phyloP scores from a whole-genome alignment of 2,797 vertebrate species.

The Echeneis naucrates region DNA sequence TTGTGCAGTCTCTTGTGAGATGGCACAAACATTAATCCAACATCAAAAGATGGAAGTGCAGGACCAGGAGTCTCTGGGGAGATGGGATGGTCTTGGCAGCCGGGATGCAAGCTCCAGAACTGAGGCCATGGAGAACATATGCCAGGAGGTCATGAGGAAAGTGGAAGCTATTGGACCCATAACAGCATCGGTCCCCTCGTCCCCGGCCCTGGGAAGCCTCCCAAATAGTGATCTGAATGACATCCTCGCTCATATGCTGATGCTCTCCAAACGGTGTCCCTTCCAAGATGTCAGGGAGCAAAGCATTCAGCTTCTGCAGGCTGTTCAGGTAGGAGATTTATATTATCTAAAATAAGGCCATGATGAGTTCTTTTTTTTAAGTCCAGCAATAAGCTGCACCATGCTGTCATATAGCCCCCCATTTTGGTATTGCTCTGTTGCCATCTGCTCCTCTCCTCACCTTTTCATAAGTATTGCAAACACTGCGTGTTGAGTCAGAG shows the following conservation, averaged over 20 bases:
- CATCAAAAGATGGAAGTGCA: slow-evolving; percentile 86
- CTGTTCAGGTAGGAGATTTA: slow-evolving; percentile 88
- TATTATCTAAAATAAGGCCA: background rate
- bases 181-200: slow-evolving; percentile 24
- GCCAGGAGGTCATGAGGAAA: slow-evolving; percentile 86
- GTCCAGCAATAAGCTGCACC: background rate
- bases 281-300: slow-evolving; percentile 90
- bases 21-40: slow-evolving; percentile 58
- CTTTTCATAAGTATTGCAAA: slow-evolving; percentile 67
- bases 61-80: slow-evolving; percentile 86
- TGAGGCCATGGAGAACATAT: slow-evolving; percentile 88
- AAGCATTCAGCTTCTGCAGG: slow-evolving; percentile 85
- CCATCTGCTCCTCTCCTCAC: slow-evolving; percentile 57
- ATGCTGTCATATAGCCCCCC: slow-evolving; percentile 1
- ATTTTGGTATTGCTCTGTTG: slow-evolving; percentile 39
- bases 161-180: slow-evolving; percentile 80
- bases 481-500: slow-evolving; percentile 39
- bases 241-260: slow-evolving; percentile 90
- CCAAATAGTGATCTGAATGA: slow-evolving; percentile 84
- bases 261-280: slow-evolving; percentile 94
- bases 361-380: background rate
- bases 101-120: slow-evolving; percentile 85
- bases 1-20: slow-evolving; percentile 60
- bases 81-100: slow-evolving; percentile 92
- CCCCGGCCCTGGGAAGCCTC: slow-evolving; percentile 50